phyloP scores from a whole-genome alignment of 35 echinoderm and acorn worm genomes.

The Patiria miniata region DNA sequence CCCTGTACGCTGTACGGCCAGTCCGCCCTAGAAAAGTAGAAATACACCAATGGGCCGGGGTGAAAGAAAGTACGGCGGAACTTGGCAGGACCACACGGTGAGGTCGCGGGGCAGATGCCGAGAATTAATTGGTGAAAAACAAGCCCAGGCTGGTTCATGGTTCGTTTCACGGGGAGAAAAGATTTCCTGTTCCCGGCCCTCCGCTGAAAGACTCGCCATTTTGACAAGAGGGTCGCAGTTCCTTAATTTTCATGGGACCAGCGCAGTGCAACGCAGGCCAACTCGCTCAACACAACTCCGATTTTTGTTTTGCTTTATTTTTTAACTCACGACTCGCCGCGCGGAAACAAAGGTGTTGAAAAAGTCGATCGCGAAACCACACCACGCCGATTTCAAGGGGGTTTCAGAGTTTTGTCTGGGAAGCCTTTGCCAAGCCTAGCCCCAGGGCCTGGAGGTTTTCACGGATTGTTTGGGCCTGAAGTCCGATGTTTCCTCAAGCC shows the following conservation, averaged over 20 bases:
- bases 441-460: not conserved
- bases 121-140: slow-evolving; percentile 19
- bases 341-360: not conserved
- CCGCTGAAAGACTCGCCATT: not conserved
- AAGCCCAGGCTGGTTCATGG: slow-evolving; percentile 19
- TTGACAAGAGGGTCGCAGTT: not conserved
- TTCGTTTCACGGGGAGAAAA: slow-evolving; percentile 14
- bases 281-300: too few species aligned
- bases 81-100: not conserved
- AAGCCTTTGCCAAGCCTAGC: not conserved
- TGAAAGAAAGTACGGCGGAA: not conserved
- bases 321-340: not conserved
- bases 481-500: not conserved
- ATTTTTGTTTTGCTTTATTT: not conserved
- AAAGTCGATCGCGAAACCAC: not conserved
- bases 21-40: not conserved
- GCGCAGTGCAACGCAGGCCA: not conserved
- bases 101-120: slow-evolving; percentile 14
- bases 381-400: not conserved
- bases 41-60: not conserved
- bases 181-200: not conserved
- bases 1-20: too few species aligned
- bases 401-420: not conserved
- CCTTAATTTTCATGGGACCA: not conserved
- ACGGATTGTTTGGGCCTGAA: not conserved